Evolutionary conservation across 2,888 invertebrate genomes (phyloP).

Genomic region (Stenoptilia bipunctidactyla): DNA sequence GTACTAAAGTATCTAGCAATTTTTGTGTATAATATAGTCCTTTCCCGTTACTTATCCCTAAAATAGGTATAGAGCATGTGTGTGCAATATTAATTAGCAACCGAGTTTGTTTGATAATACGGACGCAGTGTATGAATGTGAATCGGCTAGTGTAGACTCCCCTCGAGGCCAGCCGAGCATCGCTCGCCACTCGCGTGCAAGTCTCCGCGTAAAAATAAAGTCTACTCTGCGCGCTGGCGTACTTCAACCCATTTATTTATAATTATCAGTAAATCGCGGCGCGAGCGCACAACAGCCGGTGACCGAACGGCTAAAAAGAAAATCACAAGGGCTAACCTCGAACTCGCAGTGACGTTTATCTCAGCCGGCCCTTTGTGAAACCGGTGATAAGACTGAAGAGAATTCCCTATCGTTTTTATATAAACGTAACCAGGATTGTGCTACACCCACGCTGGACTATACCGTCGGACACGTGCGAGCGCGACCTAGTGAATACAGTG

Average conservation of each 20-base stretch:
- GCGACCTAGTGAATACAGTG: slow-evolving; percentile 30
- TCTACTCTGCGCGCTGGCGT: slow-evolving; percentile 58
- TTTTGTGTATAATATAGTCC: slow-evolving; percentile 44
- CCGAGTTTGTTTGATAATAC: slow-evolving; percentile 46
- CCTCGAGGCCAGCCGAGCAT: slow-evolving; percentile 37
- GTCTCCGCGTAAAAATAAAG: slow-evolving; percentile 70
- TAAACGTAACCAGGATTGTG: slow-evolving; percentile 21
- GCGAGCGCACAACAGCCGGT: slow-evolving; percentile 61
- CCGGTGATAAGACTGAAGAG: slow-evolving; percentile 14
- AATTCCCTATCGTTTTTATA: slow-evolving; percentile 7
- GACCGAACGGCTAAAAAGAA: slow-evolving; percentile 54
- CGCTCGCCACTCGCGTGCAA: slow-evolving; percentile 57
- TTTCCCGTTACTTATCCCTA: slow-evolving; percentile 54
- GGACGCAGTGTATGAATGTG: slow-evolving; percentile 34
- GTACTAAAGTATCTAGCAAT: slow-evolving; percentile 14
- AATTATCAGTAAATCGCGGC: slow-evolving; percentile 69
- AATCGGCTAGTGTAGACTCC: slow-evolving; percentile 42
- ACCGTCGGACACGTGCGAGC: slow-evolving; percentile 24
- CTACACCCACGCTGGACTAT: slow-evolving; percentile 47
- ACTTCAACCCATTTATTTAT: slow-evolving; percentile 68
- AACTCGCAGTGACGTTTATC: slow-evolving; percentile 30
- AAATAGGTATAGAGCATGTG: slow-evolving; percentile 42
- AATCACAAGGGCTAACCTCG: slow-evolving; percentile 38
- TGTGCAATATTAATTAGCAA: slow-evolving; percentile 62
- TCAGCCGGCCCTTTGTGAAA: slow-evolving; percentile 32